Base-by-base conservation (phyloP, 2,797 vertebrate species). In the Loriculus beryllinus region DNA sequence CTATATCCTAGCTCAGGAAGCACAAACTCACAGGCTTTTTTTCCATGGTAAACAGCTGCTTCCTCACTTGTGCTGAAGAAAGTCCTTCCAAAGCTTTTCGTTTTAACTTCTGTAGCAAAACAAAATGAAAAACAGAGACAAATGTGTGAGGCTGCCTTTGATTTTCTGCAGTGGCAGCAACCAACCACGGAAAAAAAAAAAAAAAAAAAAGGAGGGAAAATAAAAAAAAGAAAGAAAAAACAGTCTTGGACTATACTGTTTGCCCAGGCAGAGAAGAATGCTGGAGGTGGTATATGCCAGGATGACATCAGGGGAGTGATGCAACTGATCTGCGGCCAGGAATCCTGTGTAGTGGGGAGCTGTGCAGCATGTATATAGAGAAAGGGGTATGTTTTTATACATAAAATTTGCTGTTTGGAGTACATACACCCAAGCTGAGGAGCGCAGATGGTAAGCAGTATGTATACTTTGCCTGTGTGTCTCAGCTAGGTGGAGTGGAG, bases 111-210 rank as follows among this genome's bases (percentile, higher is more conserved):
- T 96, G 57, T 25, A 89, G 72, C 68, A 93, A 96, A 93, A 91
- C 25, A 72, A 95, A 96, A 96, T 93, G 71, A 95, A 92, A 96
- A 94, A 52, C 88, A 94, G 86, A 92, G 78, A 87, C 92, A 89
- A 95, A 86, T 75, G 75, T 85, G 71, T 49, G 47, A 95, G 42
- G 62, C 57, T 92, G 93, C n/a, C 86, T 95, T 95, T 92, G 78
- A 93, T 92, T 95, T 90, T 95, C 52, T 69, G 71, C 65, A 91
- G 64, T 59, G 82, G 88, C 57, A 92, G 71, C 54, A 67, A 89
- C 57, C 28, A 80, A 71, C 1, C 3, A 3, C 2, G 19, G 5
- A 4, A 40, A 8, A 21, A 18, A 25, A 14, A 17, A 7, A 20
- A 26, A 3, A 7, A 10, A 4, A n/a, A n/a, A n/a, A n/a, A n/a